These are phyloP conservation scores for Onychorhynchus coronatus DNA, from an alignment of 2,113 vertebrate species.

Conservation along the genomic window DNA sequence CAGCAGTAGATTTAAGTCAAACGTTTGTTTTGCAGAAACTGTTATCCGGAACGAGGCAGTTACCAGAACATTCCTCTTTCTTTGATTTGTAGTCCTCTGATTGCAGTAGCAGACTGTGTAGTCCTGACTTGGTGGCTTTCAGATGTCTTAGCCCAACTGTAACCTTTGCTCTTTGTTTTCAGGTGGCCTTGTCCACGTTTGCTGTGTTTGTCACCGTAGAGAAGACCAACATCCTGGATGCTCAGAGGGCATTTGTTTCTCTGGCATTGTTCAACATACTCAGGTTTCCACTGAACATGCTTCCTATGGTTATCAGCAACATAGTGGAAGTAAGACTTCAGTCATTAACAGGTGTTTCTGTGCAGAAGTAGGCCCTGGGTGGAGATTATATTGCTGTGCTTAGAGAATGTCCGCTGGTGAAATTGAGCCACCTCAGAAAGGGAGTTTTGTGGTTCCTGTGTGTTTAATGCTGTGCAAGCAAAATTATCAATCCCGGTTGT, in stretches of 20 bases:
- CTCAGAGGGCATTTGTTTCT: slow-evolving; percentile 92
- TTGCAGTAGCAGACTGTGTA: background rate
- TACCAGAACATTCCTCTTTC: background rate
- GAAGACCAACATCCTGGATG: slow-evolving; percentile 82
- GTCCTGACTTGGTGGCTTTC: background rate
- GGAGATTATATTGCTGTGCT: background rate
- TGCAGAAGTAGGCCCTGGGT: background rate
- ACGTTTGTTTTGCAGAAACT: background rate
- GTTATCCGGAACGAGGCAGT: background rate
- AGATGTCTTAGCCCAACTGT: background rate
- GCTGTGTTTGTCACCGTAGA: slow-evolving; percentile 81
- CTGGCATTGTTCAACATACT: slow-evolving; percentile 95
- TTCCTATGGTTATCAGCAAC: slow-evolving; percentile 97
- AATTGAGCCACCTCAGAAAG: background rate
- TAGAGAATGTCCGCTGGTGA: background rate
- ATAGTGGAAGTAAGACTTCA: slow-evolving; percentile 83
- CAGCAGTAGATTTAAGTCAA: background rate
- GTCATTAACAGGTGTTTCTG: background rate
- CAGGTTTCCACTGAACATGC: slow-evolving; percentile 90
- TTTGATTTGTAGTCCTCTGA: background rate
- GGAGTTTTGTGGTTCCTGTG: background rate
- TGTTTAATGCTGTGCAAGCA: background rate
- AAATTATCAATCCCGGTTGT: background rate
- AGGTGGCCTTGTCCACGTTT: slow-evolving; percentile 86
- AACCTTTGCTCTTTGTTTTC: background rate